Evolutionary conservation across 2,888 invertebrate genomes (phyloP).

Genomic region (Candidula unifasciata): DNA sequence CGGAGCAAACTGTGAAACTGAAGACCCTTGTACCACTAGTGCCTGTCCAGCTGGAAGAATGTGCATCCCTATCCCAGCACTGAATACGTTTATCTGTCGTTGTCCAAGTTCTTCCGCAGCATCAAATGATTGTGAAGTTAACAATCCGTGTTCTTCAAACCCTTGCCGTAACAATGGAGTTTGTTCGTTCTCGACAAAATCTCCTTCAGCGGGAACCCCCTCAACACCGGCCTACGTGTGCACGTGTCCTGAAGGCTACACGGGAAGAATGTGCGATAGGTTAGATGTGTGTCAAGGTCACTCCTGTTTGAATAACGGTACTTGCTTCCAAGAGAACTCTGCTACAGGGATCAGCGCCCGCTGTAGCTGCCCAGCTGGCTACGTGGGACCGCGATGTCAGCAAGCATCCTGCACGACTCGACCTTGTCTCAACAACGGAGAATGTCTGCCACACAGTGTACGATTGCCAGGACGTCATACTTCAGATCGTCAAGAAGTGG

Average conservation of each 20-base stretch:
- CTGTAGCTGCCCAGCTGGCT: constrained; percentile 24
- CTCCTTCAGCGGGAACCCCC: background rate
- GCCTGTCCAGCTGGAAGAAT: constrained; percentile 8
- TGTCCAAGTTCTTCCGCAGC: background rate
- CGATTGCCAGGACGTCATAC: background rate
- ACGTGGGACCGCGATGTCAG: constrained; percentile 19
- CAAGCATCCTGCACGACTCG: constrained; percentile 1
- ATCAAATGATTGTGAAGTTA: background rate
- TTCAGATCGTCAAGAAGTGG: background rate
- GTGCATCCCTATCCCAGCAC: constrained; percentile 31
- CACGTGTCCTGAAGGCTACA: constrained; percentile 5
- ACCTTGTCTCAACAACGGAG: constrained; percentile 29
- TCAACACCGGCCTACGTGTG: background rate
- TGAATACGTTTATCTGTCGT: constrained; percentile 22
- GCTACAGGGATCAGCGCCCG: background rate
- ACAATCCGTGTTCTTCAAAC: constrained; percentile 29
- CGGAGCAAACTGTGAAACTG: constrained; percentile 7
- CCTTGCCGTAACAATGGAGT: constrained; percentile 30
- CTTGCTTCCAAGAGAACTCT: background rate
- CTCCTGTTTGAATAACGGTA: constrained; percentile 26
- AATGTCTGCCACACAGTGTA: constrained; percentile 11
- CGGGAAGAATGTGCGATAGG: constrained; percentile 7
- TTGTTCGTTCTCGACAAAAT: background rate
- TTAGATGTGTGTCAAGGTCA: background rate
- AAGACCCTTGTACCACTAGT: constrained; percentile 4